phyloP scores from a whole-genome alignment of 2,113 vertebrate genomes.

The Orientallactaga bullata region DNA sequence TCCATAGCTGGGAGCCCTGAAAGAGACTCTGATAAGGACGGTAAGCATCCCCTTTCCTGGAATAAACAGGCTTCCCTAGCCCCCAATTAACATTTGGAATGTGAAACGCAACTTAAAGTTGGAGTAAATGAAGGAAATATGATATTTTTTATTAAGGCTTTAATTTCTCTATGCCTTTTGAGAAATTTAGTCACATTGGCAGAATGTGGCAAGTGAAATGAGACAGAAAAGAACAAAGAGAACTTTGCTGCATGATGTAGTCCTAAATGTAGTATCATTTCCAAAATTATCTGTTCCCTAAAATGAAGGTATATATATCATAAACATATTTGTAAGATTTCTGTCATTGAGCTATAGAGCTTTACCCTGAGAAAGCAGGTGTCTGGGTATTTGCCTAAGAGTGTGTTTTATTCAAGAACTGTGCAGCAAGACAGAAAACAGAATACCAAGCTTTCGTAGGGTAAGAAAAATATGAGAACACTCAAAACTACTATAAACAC shows the following conservation, averaged over 20 bases:
- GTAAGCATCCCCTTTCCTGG: not conserved
- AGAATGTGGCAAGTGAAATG: not conserved
- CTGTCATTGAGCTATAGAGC: not conserved
- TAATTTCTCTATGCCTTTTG: not conserved
- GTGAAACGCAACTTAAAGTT: not conserved
- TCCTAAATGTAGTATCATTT: not conserved
- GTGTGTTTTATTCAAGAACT: not conserved
- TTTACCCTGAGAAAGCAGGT: not conserved
- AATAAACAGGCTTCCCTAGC: not conserved
- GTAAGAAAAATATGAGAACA: rapidly evolving
- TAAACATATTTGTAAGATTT: not conserved
- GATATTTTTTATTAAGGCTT: not conserved
- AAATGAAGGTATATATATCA: not conserved
- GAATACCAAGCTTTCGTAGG: not conserved
- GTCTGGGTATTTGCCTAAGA: not conserved
- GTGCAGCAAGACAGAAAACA: not conserved
- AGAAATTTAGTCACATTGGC: not conserved
- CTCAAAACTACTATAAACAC: not conserved
- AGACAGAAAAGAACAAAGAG: not conserved
- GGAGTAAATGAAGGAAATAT: not conserved
- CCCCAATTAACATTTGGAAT: not conserved
- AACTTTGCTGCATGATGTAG: not conserved
- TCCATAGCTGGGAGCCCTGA: not conserved
- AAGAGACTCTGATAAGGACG: not conserved
- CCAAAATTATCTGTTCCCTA: not conserved